Evolutionary conservation across 1,140 invertebrate genomes (phyloP).

Genomic region (Antheraea pernyi): DNA sequence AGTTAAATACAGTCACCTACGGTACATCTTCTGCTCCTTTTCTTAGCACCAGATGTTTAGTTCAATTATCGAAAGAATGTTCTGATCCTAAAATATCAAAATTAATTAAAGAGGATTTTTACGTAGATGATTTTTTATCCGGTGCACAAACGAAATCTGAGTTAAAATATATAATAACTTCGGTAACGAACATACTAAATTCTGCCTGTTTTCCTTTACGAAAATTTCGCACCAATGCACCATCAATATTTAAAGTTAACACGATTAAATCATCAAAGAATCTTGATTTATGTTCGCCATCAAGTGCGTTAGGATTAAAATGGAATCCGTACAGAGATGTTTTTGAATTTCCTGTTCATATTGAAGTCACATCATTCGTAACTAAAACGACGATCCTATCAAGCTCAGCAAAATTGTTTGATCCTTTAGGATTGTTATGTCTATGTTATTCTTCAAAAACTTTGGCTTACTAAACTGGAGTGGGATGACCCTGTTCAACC

Average conservation of each 20-base stretch:
- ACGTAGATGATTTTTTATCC: slow-evolving; percentile 71
- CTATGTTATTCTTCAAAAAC: too few species aligned
- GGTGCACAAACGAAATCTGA: slow-evolving; percentile 9
- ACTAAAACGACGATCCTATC: not conserved
- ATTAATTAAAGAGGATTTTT: slow-evolving; percentile 52
- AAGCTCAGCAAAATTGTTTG: slow-evolving; percentile 17
- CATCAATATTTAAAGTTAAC: too few species aligned
- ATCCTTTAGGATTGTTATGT: slow-evolving; percentile 59
- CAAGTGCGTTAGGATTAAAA: too few species aligned
- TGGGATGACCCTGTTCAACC: too few species aligned
- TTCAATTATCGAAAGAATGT: slow-evolving; percentile 12
- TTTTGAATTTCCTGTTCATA: too few species aligned
- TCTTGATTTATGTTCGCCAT: too few species aligned
- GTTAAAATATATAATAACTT: slow-evolving; percentile 28
- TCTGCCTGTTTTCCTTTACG: slow-evolving; percentile 31
- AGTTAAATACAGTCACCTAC: slow-evolving; percentile 17
- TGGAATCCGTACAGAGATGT: too few species aligned
- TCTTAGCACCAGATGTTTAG: slow-evolving; percentile 12
- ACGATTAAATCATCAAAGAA: too few species aligned
- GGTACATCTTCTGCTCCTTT: slow-evolving; percentile 17
- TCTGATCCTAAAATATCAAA: slow-evolving; percentile 23
- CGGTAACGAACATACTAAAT: slow-evolving; percentile 32
- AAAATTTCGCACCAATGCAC: slow-evolving; percentile 27
- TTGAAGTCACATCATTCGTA: too few species aligned
- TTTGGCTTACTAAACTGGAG: slow-evolving; percentile 36